Conservation (phyloP, 2,888 invertebrate species). For the Mythimna impura region DNA sequence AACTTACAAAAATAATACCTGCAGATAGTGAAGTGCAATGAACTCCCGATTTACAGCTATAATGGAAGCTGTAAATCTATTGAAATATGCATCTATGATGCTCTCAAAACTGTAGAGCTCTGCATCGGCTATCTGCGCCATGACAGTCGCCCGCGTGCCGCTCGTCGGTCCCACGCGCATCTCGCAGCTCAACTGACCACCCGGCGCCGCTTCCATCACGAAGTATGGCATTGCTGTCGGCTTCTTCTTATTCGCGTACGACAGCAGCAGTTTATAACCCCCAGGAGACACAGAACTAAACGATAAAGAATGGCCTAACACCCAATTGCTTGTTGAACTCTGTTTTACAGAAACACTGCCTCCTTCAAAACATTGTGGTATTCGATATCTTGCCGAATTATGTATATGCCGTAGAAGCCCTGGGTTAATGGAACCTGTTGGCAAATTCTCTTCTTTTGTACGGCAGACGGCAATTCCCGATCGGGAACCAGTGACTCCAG, state of each 20-base stretch:
- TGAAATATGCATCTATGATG: constrained; percentile 84
- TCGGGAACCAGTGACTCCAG: constrained; percentile 86
- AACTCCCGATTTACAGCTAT: constrained; percentile 87
- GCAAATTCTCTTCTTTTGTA: constrained; percentile 71
- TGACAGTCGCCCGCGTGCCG: constrained; percentile 81
- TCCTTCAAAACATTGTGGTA: constrained; percentile 88
- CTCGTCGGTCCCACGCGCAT: constrained; percentile 82
- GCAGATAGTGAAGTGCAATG: constrained; percentile 85
- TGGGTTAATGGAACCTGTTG: constrained; percentile 79
- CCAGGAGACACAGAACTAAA: constrained; percentile 88
- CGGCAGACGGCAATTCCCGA: constrained; percentile 64
- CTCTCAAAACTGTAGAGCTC: constrained; percentile 86
- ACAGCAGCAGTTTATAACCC: constrained; percentile 84
- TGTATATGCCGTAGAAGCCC: constrained; percentile 86
- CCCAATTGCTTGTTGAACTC: constrained; percentile 78
- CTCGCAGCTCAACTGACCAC: constrained; percentile 87
- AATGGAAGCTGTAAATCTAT: constrained; percentile 81
- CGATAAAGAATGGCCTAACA: constrained; percentile 83
- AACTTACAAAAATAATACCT: constrained; percentile 69
- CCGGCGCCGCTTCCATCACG: constrained; percentile 87
- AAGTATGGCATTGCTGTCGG: constrained; percentile 82
- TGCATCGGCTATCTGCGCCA: constrained; percentile 83
- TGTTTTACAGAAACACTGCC: constrained; percentile 84
- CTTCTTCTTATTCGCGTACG: constrained; percentile 81
- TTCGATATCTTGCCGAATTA: constrained; percentile 82